Evolutionary conservation across 2,888 invertebrate genomes (phyloP).

Genomic region (Cataglyphis albicans): DNA sequence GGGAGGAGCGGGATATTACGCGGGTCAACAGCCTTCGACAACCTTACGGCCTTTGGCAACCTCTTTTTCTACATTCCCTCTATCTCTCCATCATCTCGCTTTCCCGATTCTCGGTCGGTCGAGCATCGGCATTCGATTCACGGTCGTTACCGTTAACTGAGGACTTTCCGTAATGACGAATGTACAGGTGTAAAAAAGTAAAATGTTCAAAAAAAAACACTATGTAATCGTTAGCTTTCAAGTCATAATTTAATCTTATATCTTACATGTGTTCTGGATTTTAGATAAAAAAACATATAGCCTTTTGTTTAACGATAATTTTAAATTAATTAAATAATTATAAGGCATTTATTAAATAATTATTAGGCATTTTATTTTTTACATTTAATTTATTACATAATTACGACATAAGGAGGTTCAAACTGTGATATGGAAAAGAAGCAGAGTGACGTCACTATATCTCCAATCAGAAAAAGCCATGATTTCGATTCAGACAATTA

Average conservation of each 20-base stretch:
- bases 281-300: not conserved
- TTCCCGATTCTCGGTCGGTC: constrained; percentile 53
- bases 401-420: not conserved
- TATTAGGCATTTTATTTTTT: not conserved
- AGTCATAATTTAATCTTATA: not conserved
- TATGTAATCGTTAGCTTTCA: not conserved
- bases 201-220: not conserved
- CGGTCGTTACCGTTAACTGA: constrained; percentile 41
- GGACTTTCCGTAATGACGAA: constrained; percentile 11
- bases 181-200: not conserved
- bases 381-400: not conserved
- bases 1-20: constrained; percentile 53
- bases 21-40: constrained; percentile 75
- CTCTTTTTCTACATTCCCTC: constrained; percentile 46
- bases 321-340: not conserved
- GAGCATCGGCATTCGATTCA: constrained; percentile 48
- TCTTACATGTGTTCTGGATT: not conserved
- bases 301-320: not conserved
- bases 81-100: constrained; percentile 36
- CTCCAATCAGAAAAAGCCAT: not conserved
- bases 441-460: not conserved
- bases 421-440: not conserved
- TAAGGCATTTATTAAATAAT: no score
- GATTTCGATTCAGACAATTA: constrained; percentile 11
- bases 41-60: constrained; percentile 67